Base-by-base conservation (phyloP, 1,140 invertebrate genomes). In the Spodoptera frugiperda region DNA sequence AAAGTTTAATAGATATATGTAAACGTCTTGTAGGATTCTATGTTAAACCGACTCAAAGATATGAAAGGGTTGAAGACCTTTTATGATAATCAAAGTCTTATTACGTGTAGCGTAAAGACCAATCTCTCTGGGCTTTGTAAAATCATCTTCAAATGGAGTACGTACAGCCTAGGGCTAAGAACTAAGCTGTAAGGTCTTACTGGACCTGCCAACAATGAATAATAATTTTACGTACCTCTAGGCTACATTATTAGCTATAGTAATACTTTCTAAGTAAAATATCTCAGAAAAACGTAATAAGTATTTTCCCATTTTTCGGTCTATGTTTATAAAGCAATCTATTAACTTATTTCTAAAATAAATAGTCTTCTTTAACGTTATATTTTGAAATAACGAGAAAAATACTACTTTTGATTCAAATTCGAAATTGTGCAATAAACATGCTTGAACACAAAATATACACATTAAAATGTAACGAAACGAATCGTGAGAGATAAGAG, bases 401-500 rank as follows among this genome's bases (percentile, higher is more conserved):
- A 5, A 30, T 19, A 11, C 33, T 44, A 19, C 15, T 63, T 63
- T 44, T 12, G 1, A 11, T 44, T 63, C 15, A 63, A 44, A 61
- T 15, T n/a, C 15, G 11, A 39, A 63, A 63, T 63, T 44, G 33
- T 39, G 10, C 33, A 63, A 63, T 63, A 63, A 44, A 63, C 59
- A 63, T 44, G 9, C 15, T 15, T 9, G 30, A 44, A 63, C 59
- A 63, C 59, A 57, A 46, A 57, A 57, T 72, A 72, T 71, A 39
- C 33, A 72, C 54, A 72, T 72, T 72, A 72, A 72, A 72, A 72
- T 44, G 54, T 72, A 63, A 44, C 33, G 59, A 63, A 59, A 72
- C 70, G 70, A 72, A 72, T 57, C 53, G 70, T 72, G 39, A 57
- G 33, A 72, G 70, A 72, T 72, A 72, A 72, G 70, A 55, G 53